Percentiles rank a stretch among this genome's conserved stretches.
Evolutionary conservation across 2,797 vertebrate genomes (phyloP).

Genomic region (Peromyscus melanophrys): DNA sequence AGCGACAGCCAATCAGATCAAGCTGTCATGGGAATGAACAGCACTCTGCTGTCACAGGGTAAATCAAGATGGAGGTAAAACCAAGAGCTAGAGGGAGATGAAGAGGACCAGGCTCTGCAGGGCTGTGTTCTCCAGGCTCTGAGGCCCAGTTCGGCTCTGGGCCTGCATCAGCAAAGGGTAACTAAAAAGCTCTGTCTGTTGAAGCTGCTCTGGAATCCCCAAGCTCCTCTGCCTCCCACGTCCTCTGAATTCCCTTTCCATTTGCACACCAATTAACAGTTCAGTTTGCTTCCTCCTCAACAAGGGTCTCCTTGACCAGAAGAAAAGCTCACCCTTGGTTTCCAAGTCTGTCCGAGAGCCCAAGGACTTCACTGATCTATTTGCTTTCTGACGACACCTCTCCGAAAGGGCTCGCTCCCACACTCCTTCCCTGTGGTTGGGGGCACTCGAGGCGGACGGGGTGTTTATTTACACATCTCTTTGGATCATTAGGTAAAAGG

Average conservation of each 20-base stretch:
- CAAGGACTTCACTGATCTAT: neutral
- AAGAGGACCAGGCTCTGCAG: neutral
- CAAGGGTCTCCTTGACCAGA: slow-evolving; percentile 44
- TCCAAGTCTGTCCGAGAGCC: neutral
- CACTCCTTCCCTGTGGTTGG: neutral
- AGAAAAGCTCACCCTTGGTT: slow-evolving; percentile 43
- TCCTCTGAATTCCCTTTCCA: neutral
- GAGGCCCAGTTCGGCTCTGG: neutral
- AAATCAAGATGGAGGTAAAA: slow-evolving; percentile 5
- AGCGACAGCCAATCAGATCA: slow-evolving; percentile 7
- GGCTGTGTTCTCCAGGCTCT: neutral
- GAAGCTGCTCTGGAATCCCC: neutral
- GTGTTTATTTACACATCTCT: slow-evolving; percentile 60
- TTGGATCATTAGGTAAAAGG: slow-evolving; percentile 66
- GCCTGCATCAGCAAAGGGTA: neutral
- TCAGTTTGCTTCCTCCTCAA: neutral
- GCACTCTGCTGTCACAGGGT: neutral
- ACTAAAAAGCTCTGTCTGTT: neutral
- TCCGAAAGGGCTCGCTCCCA: neutral
- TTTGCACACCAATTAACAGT: slow-evolving; percentile 29
- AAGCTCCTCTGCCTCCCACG: neutral
- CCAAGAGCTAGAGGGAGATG: neutral
- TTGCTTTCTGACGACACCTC: slow-evolving; percentile 40
- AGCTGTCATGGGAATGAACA: neutral
- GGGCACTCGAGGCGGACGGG: neutral